Percentiles rank a stretch among this genome's conserved stretches.
Conservation (phyloP, 2,113 vertebrate species). For the Colinus virginianus region DNA sequence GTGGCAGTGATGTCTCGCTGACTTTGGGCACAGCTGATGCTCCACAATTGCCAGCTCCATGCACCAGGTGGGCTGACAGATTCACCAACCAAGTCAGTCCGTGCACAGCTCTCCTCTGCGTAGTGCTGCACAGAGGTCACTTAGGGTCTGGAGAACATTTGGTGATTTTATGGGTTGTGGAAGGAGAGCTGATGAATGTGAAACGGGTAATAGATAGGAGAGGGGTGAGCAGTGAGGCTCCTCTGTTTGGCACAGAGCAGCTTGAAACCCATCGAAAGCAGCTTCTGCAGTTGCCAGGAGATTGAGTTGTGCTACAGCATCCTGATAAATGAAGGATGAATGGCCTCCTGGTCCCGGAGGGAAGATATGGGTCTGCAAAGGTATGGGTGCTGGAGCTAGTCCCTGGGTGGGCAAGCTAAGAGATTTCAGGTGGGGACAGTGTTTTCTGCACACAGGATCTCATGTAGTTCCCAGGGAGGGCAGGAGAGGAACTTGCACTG, state of each 20-base stretch:
- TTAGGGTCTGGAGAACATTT: accelerated
- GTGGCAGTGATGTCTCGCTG: neutral
- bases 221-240: accelerated
- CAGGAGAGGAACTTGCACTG: accelerated
- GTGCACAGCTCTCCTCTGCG: neutral
- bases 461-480: neutral
- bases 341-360: accelerated
- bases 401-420: neutral
- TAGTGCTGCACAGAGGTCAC: accelerated
- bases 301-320: accelerated
- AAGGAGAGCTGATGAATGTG: neutral
- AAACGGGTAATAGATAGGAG: accelerated
- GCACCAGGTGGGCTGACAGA: neutral
- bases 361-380: neutral
- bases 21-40: neutral
- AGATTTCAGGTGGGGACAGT: accelerated
- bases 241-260: neutral
- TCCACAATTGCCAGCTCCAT: neutral
- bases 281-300: accelerated
- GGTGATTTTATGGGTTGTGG: accelerated
- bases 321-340: neutral
- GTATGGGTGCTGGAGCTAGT: accelerated
- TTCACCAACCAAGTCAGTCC: neutral
- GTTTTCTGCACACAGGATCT: neutral
- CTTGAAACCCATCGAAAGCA: neutral